A percentile compares a stretch with the other conserved stretches of the same genome.
These are phyloP conservation scores for Lycaon pictus DNA, from an alignment of 2,113 vertebrate genomes.

Conservation along the genomic window DNA sequence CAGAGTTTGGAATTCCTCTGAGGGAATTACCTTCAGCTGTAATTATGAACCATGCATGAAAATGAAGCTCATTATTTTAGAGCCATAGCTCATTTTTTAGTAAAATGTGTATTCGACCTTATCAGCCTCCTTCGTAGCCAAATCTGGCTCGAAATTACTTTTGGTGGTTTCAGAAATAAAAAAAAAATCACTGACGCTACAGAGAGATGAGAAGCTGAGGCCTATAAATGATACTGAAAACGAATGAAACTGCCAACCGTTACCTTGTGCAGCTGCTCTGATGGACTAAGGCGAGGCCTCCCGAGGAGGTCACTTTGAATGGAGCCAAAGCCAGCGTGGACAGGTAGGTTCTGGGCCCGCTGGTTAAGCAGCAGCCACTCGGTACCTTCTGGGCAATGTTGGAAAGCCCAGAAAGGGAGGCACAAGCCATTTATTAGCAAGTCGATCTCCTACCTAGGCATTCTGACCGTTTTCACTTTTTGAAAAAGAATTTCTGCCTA, in stretches of 20 bases:
- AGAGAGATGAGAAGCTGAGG: slow-evolving; percentile 6
- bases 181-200: neutral
- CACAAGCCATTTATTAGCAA: neutral
- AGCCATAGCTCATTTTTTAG: slow-evolving; percentile 1
- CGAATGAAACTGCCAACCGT: neutral
- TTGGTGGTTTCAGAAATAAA: neutral
- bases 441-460: neutral
- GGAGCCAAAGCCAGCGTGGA: neutral
- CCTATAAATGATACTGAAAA: neutral
- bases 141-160: slow-evolving; percentile 51
- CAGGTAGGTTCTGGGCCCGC: neutral
- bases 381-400: neutral
- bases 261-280: neutral
- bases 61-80: slow-evolving; percentile 60
- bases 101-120: slow-evolving; percentile 17
- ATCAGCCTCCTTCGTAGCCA: slow-evolving; percentile 13
- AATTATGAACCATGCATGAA: slow-evolving; percentile 56
- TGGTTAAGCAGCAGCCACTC: neutral
- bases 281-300: neutral
- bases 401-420: neutral
- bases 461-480: neutral
- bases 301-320: neutral
- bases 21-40: slow-evolving; percentile 53
- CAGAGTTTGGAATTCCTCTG: slow-evolving; percentile 6
- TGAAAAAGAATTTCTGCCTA: slow-evolving; percentile 22